phyloP scores from a whole-genome alignment of 2,888 invertebrate species.

The Leucophenga maculata region DNA sequence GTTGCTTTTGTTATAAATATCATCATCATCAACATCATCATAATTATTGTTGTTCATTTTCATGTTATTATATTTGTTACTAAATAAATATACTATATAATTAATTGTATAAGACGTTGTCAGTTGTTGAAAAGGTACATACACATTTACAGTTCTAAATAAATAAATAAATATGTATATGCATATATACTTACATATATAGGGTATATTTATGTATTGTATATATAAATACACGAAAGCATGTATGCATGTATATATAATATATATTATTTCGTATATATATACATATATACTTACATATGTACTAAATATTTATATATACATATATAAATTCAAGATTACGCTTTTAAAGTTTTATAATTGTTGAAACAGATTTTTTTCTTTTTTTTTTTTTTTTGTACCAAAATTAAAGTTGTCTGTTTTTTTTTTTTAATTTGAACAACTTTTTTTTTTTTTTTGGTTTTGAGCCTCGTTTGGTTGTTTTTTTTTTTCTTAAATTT shows the following conservation, averaged over 20 bases:
- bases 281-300: background rate
- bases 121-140: constrained; percentile 34
- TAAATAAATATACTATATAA: background rate
- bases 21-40: too few relatives aligned
- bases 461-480: constrained; percentile 25
- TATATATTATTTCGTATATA: background rate
- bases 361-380: constrained; percentile 21
- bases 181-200: background rate
- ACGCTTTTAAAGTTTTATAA: background rate
- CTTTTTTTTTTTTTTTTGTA: background rate
- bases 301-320: too few relatives aligned
- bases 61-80: background rate
- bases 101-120: constrained; percentile 32
- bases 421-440: background rate
- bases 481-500: constrained; percentile 23
- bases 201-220: too few relatives aligned
- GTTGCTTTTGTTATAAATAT: too few relatives aligned
- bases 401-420: background rate
- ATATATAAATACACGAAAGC: too few relatives aligned
- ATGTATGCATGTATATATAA: too few relatives aligned
- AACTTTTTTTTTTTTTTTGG: background rate
- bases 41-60: too few relatives aligned
- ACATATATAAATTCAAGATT: too few relatives aligned
- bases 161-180: constrained; percentile 10
- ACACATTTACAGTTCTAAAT: constrained; percentile 29